Percentiles rank a stretch among this genome's conserved stretches.
Evolutionary conservation across 64 coral and sea anemone species (phyloP).

Genomic region (Actinia equina): DNA sequence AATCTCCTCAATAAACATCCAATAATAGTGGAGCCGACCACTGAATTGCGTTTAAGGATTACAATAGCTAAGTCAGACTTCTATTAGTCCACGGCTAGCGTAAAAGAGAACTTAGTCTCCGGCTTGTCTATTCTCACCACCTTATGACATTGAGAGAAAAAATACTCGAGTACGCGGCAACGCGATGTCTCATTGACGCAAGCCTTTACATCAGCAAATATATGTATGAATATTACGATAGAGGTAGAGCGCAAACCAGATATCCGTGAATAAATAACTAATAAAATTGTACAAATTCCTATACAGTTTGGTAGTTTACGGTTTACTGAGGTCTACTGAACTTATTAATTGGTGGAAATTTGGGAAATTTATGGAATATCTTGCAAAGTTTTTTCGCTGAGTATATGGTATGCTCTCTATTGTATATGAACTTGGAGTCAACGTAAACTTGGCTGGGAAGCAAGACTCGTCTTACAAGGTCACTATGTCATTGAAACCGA

Average conservation of each 20-base stretch:
- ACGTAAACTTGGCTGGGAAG: background rate
- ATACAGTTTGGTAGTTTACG: no score
- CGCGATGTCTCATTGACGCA: background rate
- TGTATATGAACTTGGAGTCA: background rate
- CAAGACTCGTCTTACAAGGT: background rate
- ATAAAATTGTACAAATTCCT: no score
- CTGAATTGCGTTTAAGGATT: background rate
- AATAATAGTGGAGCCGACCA: background rate
- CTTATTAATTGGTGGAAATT: no score
- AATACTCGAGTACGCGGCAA: background rate
- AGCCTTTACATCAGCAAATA: background rate
- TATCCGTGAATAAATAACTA: no score
- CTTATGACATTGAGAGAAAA: background rate
- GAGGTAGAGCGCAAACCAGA: no score
- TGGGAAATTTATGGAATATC: no score
- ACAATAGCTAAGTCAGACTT: background rate
- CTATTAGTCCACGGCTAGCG: background rate
- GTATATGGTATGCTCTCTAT: no score
- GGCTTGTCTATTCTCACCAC: background rate
- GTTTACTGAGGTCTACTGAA: no score
- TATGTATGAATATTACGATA: no score
- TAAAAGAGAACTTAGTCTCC: background rate
- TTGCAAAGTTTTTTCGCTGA: no score
- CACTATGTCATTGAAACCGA: conserved; percentile 10
- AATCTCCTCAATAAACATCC: conserved; percentile 1